phyloP scores from a whole-genome alignment of 2,797 vertebrate genomes.

The Leuciscus waleckii region DNA sequence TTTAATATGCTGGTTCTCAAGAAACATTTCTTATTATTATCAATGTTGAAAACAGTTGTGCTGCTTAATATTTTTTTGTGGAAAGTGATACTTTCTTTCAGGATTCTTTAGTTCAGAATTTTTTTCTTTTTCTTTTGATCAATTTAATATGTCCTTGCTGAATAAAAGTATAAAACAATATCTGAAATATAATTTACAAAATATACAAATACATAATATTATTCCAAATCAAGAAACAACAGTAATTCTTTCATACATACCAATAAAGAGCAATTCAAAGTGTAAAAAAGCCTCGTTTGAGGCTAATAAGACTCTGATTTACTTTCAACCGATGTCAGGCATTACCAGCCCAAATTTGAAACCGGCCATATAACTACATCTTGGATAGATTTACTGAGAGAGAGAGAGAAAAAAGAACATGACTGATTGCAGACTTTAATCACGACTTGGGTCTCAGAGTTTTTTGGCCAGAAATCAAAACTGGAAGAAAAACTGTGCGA shows the following conservation, averaged over 20 bases:
- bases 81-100: neutral
- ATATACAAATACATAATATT: neutral
- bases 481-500: neutral
- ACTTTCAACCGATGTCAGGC: conserved; percentile 34
- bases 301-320: conserved; percentile 28
- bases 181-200: no score
- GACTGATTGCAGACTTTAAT: conserved; percentile 1
- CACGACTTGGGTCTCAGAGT: neutral
- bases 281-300: neutral
- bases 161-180: neutral
- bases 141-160: neutral
- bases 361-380: neutral
- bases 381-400: conserved; percentile 37
- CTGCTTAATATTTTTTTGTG: neutral
- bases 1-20: neutral
- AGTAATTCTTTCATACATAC: neutral
- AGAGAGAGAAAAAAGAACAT: neutral
- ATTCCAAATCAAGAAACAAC: neutral
- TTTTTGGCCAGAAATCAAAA: conserved; percentile 21
- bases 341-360: conserved; percentile 1
- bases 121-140: no score
- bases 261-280: neutral
- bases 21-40: neutral
- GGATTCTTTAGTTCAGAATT: neutral
- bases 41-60: neutral